Percentiles rank a stretch among this genome's conserved stretches.
These are phyloP conservation scores for Eueides isabella DNA, from an alignment of 1,140 invertebrate genomes.

Conservation along the genomic window DNA sequence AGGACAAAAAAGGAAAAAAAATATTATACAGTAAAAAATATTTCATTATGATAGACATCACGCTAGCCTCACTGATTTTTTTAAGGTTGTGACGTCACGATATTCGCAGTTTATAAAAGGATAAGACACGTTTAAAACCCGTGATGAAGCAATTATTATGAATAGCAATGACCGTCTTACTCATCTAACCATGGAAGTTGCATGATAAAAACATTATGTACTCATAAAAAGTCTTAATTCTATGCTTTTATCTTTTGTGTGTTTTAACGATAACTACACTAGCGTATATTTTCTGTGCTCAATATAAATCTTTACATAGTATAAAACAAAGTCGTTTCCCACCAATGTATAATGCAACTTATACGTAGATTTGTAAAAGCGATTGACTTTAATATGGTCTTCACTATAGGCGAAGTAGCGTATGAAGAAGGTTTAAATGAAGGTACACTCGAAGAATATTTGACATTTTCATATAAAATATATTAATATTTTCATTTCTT, in stretches of 20 bases:
- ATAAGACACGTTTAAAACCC: constrained; percentile 37
- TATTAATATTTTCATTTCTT: no score
- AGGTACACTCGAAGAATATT: no score
- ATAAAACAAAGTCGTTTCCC: no score
- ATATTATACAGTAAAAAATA: background rate
- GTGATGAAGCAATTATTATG: constrained; percentile 40
- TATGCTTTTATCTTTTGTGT: background rate
- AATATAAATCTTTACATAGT: background rate
- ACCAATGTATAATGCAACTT: no score
- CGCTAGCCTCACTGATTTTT: background rate
- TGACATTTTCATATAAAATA: no score
- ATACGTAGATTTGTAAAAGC: no score
- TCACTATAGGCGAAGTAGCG: no score
- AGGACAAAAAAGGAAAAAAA: background rate
- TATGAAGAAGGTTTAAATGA: no score
- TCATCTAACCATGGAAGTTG: constrained; percentile 38
- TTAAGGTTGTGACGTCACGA: constrained; percentile 13
- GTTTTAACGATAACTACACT: background rate
- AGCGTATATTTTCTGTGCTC: background rate
- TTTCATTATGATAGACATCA: background rate
- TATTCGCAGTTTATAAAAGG: constrained; percentile 30
- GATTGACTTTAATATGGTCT: no score
- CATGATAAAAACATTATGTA: constrained; percentile 22
- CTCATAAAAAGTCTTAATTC: constrained; percentile 9
- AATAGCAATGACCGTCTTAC: constrained; percentile 46